Evolutionary conservation across 2,888 invertebrate species (phyloP), one percentile per base, ranked within the genome.

Genomic region (Tipula lateralis): DNA sequence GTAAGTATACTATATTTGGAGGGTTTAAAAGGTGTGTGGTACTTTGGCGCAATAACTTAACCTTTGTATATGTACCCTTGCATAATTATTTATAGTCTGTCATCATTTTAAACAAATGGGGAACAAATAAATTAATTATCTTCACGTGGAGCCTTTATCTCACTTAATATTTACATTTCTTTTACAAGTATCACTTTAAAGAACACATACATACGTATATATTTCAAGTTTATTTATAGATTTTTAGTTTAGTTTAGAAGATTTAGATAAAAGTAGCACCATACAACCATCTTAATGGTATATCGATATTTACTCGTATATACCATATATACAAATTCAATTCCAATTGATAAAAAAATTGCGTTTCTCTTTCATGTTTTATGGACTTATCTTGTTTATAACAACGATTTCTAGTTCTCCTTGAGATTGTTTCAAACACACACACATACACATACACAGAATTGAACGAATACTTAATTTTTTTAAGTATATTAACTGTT

Each of bases 321-420:
- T n/a, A n/a, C n/a, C n/a, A n/a, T n/a, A n/a, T n/a, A n/a, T 24
- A 66, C 66, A 24, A 66, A 66, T 9, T 24, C 24, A 66, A 66
- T 66, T 66, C 66, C 66, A 66, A 66, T 66, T 66, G 66, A 66
- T 66, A 66, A 66, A 19, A 50, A 50, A n/a, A n/a, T 66, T 66
- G 24, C 66, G 66, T 66, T 66, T 66, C 66, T 66, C 66, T 66
- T 66, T 66, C 66, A 66, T 66, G 66, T 66, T 66, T 66, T 66
- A 66, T 66, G 66, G 66, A 66, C 24, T 66, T 66, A 66, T 66
- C 24, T 66, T 66, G 66, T 24, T 24, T 24, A 66, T 24, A 50
- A 13, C 24, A 24, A 66, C 66, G 66, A 24, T 66, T 66, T 66
- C 66, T 24, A 66, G 66, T 66, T 66, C 24, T 24, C 66, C 66